phyloP scores from a whole-genome alignment of 2,888 invertebrate genomes.

The Empis stercorea region DNA sequence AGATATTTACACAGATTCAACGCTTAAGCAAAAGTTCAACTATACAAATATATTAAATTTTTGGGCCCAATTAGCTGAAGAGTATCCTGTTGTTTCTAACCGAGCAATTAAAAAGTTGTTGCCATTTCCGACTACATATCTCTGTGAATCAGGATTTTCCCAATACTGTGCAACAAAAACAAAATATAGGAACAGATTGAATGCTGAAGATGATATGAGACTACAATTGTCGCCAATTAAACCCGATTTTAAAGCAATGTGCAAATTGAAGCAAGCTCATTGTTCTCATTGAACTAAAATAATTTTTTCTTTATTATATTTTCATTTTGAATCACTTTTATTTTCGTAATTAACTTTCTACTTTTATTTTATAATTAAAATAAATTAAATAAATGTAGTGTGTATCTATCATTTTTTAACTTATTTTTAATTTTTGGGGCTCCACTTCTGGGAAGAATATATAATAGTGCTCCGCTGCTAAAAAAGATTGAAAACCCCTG shows the following conservation, averaged over 20 bases:
- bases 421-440: background rate
- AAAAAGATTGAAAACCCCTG: background rate
- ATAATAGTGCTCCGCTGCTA: background rate
- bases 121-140: constrained; percentile 1
- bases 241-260: background rate
- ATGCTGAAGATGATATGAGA: background rate
- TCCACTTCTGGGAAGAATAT: background rate
- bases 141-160: constrained; percentile 2
- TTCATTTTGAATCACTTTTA: background rate
- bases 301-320: background rate
- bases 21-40: background rate
- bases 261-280: background rate
- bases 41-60: background rate
- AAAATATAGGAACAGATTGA: background rate
- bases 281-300: background rate
- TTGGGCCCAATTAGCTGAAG: background rate
- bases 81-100: background rate
- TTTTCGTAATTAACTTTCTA: background rate
- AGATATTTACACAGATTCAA: background rate
- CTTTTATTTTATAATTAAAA: background rate
- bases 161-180: constrained; percentile 2
- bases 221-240: background rate
- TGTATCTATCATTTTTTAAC: background rate
- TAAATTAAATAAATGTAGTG: background rate
- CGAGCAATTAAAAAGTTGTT: background rate